Conservation (phyloP, 2,797 vertebrate species). For the Cheirogaleus major region DNA sequence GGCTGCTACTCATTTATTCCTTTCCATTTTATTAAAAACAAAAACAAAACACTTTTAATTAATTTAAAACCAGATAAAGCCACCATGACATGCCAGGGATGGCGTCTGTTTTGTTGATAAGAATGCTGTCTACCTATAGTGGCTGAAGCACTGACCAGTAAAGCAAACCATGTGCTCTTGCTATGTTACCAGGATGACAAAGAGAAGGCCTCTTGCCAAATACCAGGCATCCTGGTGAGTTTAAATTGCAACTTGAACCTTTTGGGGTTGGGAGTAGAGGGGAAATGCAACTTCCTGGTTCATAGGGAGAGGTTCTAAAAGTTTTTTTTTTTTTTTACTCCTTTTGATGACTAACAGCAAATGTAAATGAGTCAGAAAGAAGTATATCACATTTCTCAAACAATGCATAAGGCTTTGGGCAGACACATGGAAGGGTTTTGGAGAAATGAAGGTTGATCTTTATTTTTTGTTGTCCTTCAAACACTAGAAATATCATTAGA, state of each 20-base stretch:
- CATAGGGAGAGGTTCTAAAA: conserved; percentile 17
- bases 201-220: conserved; percentile 57
- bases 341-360: conserved; percentile 56
- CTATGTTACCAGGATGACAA: neutral
- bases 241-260: conserved; percentile 58
- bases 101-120: neutral
- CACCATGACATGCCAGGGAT: neutral
- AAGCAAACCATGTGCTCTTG: neutral
- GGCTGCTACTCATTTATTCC: conserved; percentile 20
- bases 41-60: conserved; percentile 38
- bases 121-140: neutral
- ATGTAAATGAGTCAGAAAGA: conserved; percentile 61
- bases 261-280: conserved; percentile 36
- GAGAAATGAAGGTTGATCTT: conserved; percentile 32
- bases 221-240: conserved; percentile 4
- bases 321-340: conserved; percentile 23
- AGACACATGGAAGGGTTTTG: neutral
- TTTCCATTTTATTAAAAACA: conserved; percentile 41
- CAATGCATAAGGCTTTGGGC: neutral
- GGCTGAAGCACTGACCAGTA: neutral
- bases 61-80: conserved; percentile 21
- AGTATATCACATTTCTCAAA: conserved; percentile 57
- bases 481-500: conserved; percentile 47
- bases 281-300: conserved; percentile 67
- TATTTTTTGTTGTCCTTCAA: conserved; percentile 46